These are phyloP conservation scores for Microcebus jonahi DNA, from an alignment of 2,113 vertebrate genomes.

Conservation along the genomic window DNA sequence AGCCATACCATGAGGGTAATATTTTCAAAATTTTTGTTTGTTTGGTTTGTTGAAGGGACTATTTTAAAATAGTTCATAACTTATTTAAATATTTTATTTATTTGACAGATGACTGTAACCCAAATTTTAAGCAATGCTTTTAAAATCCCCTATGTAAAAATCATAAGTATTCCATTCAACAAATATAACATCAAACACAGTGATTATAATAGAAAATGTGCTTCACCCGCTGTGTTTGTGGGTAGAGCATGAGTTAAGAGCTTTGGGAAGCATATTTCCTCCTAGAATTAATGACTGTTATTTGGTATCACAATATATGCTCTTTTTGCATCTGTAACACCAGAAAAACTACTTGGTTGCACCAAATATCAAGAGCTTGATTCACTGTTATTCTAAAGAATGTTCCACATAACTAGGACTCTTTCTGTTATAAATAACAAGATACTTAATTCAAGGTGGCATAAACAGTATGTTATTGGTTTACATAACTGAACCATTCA, in stretches of 20 bases:
- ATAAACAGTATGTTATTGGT: neutral
- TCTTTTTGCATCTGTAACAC: neutral
- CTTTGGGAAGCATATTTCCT: neutral
- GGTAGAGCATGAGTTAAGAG: neutral
- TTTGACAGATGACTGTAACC: neutral
- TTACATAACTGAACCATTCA: neutral
- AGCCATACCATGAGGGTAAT: neutral
- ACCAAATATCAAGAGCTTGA: neutral
- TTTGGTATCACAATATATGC: neutral
- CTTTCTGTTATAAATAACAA: neutral
- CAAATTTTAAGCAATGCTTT: constrained; percentile 1
- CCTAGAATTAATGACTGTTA: neutral
- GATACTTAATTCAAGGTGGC: neutral
- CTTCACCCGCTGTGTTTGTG: neutral
- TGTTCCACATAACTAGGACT: neutral
- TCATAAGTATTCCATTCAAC: neutral
- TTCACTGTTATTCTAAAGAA: neutral
- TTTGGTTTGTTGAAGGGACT: neutral
- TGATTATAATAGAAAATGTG: neutral
- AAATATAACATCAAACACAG: neutral
- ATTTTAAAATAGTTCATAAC: constrained; percentile 25
- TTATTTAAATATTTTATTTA: constrained; percentile 33
- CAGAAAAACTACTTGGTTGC: neutral
- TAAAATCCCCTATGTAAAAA: constrained; percentile 2
- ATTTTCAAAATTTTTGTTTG: neutral